Evolutionary conservation across 2,113 vertebrate genomes (phyloP), one percentile per base, ranked within the genome.

Genomic region (Chlorodrepanis virens): DNA sequence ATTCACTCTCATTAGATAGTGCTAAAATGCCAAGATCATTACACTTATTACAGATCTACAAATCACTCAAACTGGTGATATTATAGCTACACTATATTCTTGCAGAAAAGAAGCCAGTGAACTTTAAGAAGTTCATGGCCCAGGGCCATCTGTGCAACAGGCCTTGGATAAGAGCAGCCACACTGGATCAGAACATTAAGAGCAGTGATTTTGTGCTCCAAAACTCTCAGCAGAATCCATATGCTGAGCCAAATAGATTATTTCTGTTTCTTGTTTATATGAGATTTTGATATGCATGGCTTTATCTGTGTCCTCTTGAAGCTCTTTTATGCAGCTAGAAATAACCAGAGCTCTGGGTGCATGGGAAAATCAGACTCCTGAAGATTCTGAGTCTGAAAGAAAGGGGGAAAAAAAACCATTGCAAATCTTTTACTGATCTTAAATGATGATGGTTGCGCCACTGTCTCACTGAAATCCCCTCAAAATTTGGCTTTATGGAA

Each of bases 321-420:
- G 33, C 11, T 81, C 24, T 92, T 87, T 86, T 44, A 71, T 67
- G 21, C 35, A 44, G 33, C 45, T 61, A 54, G 70, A 91, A 93
- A 76, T 57, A 79, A 61, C 13, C 28, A 76, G 44, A 40, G 6
- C 4, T 68, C n/a, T 82, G 33, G 75, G 72, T 59, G 63, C 81
- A 39, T 40, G 59, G 91, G 60, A 74, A 90, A 95, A 83, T 90
- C 63, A 96, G 96, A 87, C 39, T 95, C 35, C 53, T 93, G 52
- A 90, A 57, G 44, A 69, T 90, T 96, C 77, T 65, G 65, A 56
- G 27, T 61, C 82, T 82, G 69, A 49, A 96, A 80, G 44, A 81
- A 85, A 82, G 39, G 7, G 39, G 7, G 5, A 10, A 53, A 82
- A 82, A 65, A 60, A 56, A 84, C 52, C 31, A 15, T 13, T 52